Base-by-base conservation (phyloP, 2,113 vertebrate species). In the Scalopus aquaticus region DNA sequence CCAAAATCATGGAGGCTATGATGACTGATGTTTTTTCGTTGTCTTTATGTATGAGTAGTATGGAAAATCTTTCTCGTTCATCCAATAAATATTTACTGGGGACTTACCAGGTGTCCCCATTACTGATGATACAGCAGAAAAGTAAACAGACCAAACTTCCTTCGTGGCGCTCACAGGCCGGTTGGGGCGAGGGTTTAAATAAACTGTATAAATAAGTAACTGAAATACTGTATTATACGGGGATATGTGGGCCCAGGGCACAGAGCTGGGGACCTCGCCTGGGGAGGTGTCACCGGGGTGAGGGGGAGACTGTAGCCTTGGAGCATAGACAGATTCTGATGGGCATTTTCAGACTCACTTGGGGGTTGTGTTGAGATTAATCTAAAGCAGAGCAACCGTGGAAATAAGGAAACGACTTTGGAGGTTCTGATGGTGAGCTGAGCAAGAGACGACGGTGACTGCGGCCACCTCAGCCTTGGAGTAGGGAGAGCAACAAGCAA, bases 31-130 rank as follows among this genome's bases (percentile, higher is more conserved):
- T 1, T 39, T 51, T 80, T 54, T 35, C 9, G 3, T 1, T 42
- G 16, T 49, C 70, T 64, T 54, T 35, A 32, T 82, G 26, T 54
- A 28, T 77, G 9, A 70, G 22, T 26, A 80, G 30, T n/a, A 51
- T 54, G 46, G n/a, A 42, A 93, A 88, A 88, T 51, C 83, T 72
- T 58, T 39, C 7, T 83, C 56, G 37, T 70, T 96, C 46, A n/a
- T 67, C 77, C 69, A 67, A 58, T 49, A 69, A 10, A 44, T 91
- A 74, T 64, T 64, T 86, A 64, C 10, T 46, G 30, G 70, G 1
- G 60, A 70, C 17, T 65, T 80, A 35, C 32, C 15, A 15, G 20
- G 13, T 83, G 44, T 42, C 2, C 15, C 60, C 4, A n/a, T 64
- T 74, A 86, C 1, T n/a, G 35, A 24, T 8, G 13, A 51, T 24